Evolutionary conservation across 1,140 invertebrate genomes (phyloP).

Genomic region (Apis dorsata): DNA sequence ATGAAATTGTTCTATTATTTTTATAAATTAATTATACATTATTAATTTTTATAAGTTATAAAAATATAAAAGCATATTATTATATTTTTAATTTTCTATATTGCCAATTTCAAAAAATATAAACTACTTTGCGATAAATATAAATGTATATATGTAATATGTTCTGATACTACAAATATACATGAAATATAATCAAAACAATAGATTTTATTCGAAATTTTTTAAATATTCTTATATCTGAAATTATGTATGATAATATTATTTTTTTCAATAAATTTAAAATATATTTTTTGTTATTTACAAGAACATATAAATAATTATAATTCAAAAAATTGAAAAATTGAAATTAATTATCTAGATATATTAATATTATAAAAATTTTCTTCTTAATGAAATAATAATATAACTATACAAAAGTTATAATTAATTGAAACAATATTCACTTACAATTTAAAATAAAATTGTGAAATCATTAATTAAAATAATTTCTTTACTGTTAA

Average conservation of each 20-base stretch:
- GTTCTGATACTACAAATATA: constrained; percentile 1
- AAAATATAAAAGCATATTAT: background rate
- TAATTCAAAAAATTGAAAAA: too few relatives aligned
- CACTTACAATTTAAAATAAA: background rate
- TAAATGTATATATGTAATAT: background rate
- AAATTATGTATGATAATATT: too few relatives aligned
- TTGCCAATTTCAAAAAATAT: background rate
- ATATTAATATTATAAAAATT: constrained; percentile 12
- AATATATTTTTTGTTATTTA: too few relatives aligned
- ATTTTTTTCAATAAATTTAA: too few relatives aligned
- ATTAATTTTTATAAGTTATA: background rate
- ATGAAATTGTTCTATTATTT: constrained; percentile 6
- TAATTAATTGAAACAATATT: background rate
- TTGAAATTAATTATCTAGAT: background rate
- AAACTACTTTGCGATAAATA: background rate
- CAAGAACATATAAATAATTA: too few relatives aligned
- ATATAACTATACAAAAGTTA: constrained; percentile 1
- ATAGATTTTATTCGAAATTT: background rate
- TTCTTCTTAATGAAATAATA: background rate
- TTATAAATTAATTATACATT: background rate
- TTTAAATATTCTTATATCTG: background rate
- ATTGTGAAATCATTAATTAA: background rate
- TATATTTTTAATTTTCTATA: background rate
- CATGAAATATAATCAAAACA: constrained; percentile 6
- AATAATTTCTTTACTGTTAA: background rate